phyloP scores from a whole-genome alignment of 2,113 vertebrate species.

The Phoenicopterus ruber region DNA sequence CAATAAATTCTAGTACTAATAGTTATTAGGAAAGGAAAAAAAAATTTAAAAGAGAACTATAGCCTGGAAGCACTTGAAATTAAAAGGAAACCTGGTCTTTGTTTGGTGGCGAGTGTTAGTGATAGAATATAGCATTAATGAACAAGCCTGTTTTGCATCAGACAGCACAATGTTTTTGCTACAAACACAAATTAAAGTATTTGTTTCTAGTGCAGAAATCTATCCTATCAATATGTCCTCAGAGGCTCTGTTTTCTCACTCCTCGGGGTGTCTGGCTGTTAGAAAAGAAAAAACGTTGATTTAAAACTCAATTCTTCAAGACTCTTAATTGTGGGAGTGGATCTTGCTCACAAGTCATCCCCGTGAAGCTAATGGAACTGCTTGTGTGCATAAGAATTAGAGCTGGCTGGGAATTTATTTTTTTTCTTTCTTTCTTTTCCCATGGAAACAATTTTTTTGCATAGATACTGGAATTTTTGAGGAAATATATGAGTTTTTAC shows the following conservation, averaged over 20 bases:
- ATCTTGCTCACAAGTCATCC: not conserved
- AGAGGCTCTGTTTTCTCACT: slow-evolving; percentile 9
- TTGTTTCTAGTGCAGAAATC: slow-evolving; percentile 14
- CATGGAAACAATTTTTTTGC: not conserved
- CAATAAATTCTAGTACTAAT: not conserved
- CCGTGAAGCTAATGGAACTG: not conserved
- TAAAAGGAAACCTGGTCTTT: not conserved
- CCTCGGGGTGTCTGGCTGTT: not conserved
- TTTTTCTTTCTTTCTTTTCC: not conserved
- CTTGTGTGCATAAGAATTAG: not conserved
- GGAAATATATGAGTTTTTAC: not conserved
- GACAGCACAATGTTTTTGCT: not conserved
- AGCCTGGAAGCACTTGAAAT: not conserved
- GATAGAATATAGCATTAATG: not conserved
- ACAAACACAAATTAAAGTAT: slow-evolving; percentile 16
- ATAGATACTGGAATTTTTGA: not conserved
- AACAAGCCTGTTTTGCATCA: not conserved
- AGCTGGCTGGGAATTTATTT: not conserved
- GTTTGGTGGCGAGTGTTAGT: not conserved
- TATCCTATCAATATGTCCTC: not conserved
- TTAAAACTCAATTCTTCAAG: not conserved
- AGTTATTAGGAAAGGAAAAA: not conserved
- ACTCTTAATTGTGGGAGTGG: not conserved
- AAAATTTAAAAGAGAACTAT: not conserved
- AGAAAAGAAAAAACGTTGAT: not conserved